phyloP scores from a whole-genome alignment of 2,113 vertebrate genomes.

The Lontra canadensis region DNA sequence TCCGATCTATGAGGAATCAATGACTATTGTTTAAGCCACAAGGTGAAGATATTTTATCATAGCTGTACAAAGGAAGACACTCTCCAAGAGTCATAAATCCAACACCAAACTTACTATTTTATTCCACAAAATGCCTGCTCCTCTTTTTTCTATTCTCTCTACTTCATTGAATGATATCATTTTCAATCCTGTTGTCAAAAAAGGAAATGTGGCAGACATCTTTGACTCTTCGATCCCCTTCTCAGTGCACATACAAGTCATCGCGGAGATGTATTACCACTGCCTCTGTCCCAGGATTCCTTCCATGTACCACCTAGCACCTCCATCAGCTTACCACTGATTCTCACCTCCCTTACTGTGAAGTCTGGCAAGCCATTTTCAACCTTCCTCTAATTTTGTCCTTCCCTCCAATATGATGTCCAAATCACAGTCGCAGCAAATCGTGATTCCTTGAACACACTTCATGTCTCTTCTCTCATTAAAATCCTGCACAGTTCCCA shows the following conservation, averaged over 20 bases:
- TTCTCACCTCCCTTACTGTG: neutral
- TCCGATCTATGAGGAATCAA: neutral
- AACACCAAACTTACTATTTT: neutral
- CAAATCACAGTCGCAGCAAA: neutral
- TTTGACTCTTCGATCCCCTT: neutral
- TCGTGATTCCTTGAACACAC: neutral
- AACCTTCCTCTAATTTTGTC: neutral
- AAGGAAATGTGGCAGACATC: neutral
- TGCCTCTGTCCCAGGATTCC: neutral
- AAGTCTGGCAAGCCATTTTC: neutral
- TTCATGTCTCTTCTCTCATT: neutral
- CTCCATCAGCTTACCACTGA: neutral
- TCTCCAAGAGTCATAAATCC: neutral
- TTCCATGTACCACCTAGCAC: neutral
- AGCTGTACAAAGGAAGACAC: neutral
- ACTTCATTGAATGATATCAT: neutral
- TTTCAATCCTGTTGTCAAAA: neutral
- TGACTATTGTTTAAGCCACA: neutral
- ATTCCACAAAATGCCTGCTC: neutral
- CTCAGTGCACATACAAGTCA: neutral
- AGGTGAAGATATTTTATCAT: neutral
- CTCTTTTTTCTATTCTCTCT: neutral
- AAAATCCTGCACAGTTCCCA: neutral
- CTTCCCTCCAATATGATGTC: neutral
- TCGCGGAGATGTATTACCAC: rapidly evolving